Base-by-base conservation (phyloP, 2,888 invertebrate genomes). In the Girardia tigrina region DNA sequence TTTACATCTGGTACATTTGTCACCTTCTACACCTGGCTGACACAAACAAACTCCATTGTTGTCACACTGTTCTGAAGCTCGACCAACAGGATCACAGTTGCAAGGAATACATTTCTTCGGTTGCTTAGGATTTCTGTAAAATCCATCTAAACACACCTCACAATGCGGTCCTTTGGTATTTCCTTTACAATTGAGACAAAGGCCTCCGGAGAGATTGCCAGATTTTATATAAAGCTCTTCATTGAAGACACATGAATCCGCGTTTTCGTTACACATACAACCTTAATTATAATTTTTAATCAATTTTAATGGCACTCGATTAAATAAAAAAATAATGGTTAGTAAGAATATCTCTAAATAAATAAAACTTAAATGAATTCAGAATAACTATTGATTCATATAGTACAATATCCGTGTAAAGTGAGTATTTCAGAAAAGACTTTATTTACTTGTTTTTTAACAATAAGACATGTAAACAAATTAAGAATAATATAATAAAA, bases 241-340 rank as follows among this genome's bases (percentile, higher is more conserved):
- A 86, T 99, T 95, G 86, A 97, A 99, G 87, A 89, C 92, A 84
- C 98, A 98, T 78, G 91, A 89, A 81, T 91, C 90, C n/a, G 97
- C 92, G 82, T 90, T 91, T 0, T 91, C 91, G 84, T 94, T 94
- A 85, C 97, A 97, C 86, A 91, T 91, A 85, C 97, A 97, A n/a
- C 42, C 76, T n/a, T n/a, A n/a, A n/a, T n/a, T n/a, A n/a, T n/a
- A n/a, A n/a, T n/a, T n/a, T n/a, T n/a, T n/a, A n/a, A n/a, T n/a
- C n/a, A n/a, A n/a, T n/a, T n/a, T n/a, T n/a, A n/a, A n/a, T n/a
- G n/a, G n/a, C n/a, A n/a, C n/a, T n/a, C n/a, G n/a, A n/a, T n/a
- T n/a, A n/a, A n/a, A n/a, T n/a, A n/a, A n/a, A n/a, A n/a, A n/a
- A n/a, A n/a, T n/a, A n/a, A n/a, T n/a, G n/a, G n/a, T n/a, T n/a